Evolutionary conservation across 2,888 invertebrate species (phyloP).

Genomic region (Rutpela maculata): DNA sequence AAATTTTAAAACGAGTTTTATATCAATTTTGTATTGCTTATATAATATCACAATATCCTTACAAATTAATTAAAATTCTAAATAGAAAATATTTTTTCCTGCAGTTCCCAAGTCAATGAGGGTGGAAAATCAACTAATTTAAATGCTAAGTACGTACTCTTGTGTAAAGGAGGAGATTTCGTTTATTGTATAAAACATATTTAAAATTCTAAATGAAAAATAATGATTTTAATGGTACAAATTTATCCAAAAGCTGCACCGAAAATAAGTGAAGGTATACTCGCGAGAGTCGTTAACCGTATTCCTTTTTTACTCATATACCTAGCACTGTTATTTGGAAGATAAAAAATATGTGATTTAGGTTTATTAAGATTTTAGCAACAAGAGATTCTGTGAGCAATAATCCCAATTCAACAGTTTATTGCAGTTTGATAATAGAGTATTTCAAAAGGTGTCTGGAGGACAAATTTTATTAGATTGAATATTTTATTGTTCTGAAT

Average conservation of each 20-base stretch:
- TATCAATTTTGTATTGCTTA: too few relatives aligned
- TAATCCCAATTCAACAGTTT: too few relatives aligned
- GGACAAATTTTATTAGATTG: too few relatives aligned
- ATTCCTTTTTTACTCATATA: constrained; percentile 23
- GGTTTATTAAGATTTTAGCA: constrained; percentile 11
- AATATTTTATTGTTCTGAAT: too few relatives aligned
- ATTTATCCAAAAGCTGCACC: constrained; percentile 21
- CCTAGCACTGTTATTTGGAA: constrained; percentile 8
- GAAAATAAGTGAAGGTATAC: constrained; percentile 25
- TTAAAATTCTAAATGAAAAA: constrained; percentile 48
- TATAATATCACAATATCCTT: too few relatives aligned
- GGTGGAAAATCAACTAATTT: constrained; percentile 37
- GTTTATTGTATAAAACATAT: constrained; percentile 47
- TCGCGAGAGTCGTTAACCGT: constrained; percentile 24
- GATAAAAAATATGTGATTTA: constrained; percentile 14
- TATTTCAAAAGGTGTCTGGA: background rate
- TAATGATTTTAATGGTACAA: constrained; percentile 41
- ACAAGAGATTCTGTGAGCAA: too few relatives aligned
- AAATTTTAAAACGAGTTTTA: too few relatives aligned
- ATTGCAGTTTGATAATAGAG: too few relatives aligned
- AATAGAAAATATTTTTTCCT: constrained; percentile 3
- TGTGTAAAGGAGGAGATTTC: constrained; percentile 40
- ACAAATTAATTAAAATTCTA: constrained; percentile 1
- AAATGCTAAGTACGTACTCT: constrained; percentile 41
- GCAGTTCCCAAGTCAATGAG: background rate